These are phyloP conservation scores for Syngnathus rostellatus DNA, from an alignment of 2,797 vertebrate species.

Conservation along the genomic window DNA sequence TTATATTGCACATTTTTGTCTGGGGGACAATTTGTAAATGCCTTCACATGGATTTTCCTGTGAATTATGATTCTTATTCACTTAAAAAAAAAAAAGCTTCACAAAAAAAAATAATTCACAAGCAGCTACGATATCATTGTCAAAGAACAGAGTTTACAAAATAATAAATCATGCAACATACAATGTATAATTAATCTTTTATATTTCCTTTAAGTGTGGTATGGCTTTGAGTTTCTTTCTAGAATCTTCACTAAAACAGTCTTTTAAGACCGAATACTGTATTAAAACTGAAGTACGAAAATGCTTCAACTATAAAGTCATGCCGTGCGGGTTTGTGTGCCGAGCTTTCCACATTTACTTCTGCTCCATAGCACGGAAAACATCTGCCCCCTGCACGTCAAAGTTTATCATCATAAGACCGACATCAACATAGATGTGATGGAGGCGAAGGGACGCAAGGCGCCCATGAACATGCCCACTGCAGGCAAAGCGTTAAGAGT, in stretches of 20 bases:
- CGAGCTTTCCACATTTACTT: constrained; percentile 35
- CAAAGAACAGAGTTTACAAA: background rate
- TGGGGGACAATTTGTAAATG: background rate
- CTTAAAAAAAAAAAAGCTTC: background rate
- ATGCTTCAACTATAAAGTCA: background rate
- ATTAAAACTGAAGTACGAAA: background rate
- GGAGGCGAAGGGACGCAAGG: constrained; percentile 18
- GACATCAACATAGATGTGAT: constrained; percentile 39
- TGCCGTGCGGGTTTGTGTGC: background rate
- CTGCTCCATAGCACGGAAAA: constrained; percentile 43
- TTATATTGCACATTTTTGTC: background rate
- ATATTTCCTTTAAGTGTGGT: background rate
- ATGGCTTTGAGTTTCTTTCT: too few relatives aligned
- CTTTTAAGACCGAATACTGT: background rate
- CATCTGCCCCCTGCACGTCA: constrained; percentile 36
- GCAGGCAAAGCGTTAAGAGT: constrained; percentile 24
- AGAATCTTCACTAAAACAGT: background rate
- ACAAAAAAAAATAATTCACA: background rate
- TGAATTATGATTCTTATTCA: background rate
- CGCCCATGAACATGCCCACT: constrained; percentile 33
- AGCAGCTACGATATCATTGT: background rate
- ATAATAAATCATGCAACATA: background rate
- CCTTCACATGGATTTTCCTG: background rate
- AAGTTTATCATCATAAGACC: constrained; percentile 41
- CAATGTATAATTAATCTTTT: background rate